phyloP scores from a whole-genome alignment of 2,797 vertebrate genomes.

The Adelosebastes latens region DNA sequence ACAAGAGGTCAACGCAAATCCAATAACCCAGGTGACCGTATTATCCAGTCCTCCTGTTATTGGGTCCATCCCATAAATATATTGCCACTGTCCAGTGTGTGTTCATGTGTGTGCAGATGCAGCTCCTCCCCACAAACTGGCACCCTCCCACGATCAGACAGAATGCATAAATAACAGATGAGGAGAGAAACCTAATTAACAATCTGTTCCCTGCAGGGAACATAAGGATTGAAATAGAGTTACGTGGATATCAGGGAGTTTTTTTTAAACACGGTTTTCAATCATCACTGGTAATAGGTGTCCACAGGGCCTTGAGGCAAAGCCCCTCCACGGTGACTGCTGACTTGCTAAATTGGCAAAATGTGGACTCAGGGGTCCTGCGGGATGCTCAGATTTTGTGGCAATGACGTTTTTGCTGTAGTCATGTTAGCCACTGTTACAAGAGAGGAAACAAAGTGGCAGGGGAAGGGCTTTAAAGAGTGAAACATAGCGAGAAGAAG shows the following conservation, averaged over 20 bases:
- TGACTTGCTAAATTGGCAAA: slow-evolving; percentile 45
- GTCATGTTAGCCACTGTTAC: not conserved
- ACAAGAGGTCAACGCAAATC: slow-evolving; percentile 8
- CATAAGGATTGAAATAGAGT: slow-evolving; percentile 30
- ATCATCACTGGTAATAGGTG: slow-evolving; percentile 39
- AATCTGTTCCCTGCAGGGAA: slow-evolving; percentile 55
- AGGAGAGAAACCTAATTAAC: slow-evolving; percentile 67
- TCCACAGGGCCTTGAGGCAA: slow-evolving; percentile 15
- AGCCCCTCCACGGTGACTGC: slow-evolving; percentile 22
- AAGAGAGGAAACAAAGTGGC: not conserved
- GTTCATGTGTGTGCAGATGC: slow-evolving; percentile 23
- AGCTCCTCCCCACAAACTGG: slow-evolving; percentile 46
- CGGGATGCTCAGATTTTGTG: slow-evolving; percentile 3
- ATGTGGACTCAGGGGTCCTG: slow-evolving; percentile 6
- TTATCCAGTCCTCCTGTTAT: not conserved
- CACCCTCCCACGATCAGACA: slow-evolving; percentile 61
- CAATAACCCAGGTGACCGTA: not conserved
- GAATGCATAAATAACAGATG: slow-evolving; percentile 79
- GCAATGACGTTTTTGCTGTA: slow-evolving; percentile 14
- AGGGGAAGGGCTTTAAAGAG: slow-evolving; percentile 30
- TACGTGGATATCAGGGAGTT: slow-evolving; percentile 16
- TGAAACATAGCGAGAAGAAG: not conserved
- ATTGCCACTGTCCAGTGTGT: not conserved
- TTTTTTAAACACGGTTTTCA: slow-evolving; percentile 41
- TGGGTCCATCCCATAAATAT: not conserved